Evolutionary conservation across 2,113 vertebrate genomes (phyloP).

Genomic region (Macrotus californicus): DNA sequence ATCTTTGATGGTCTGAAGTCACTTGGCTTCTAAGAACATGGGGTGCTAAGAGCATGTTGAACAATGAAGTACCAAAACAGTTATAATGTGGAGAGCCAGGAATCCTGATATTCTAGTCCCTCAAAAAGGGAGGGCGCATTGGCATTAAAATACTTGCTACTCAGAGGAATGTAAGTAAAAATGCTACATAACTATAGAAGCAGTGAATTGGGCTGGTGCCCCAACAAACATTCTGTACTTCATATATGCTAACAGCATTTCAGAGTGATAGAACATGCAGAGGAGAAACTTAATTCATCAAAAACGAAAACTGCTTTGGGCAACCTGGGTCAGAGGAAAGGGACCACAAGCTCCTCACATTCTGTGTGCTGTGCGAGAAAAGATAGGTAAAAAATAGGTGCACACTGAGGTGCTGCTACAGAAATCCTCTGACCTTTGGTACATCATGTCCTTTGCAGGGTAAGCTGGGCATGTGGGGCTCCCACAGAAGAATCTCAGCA

Average conservation of each 20-base stretch:
- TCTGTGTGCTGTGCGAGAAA: not conserved
- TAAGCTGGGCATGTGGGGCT: accelerated
- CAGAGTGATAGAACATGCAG: not conserved
- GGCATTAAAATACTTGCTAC: not conserved
- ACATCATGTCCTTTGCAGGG: not conserved
- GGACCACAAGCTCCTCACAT: not conserved
- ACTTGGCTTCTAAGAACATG: constrained; percentile 48
- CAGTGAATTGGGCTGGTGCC: not conserved
- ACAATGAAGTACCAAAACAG: constrained; percentile 19
- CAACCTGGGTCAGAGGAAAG: not conserved
- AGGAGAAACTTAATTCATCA: not conserved
- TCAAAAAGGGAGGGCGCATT: not conserved
- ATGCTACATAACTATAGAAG: not conserved
- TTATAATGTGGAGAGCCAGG: constrained; percentile 33
- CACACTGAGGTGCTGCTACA: not conserved
- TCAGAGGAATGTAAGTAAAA: not conserved
- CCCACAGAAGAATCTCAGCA: not conserved
- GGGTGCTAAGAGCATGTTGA: not conserved
- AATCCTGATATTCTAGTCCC: not conserved
- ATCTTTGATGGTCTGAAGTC: not conserved
- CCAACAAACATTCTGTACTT: not conserved
- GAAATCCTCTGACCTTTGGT: not conserved
- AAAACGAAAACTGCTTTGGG: not conserved
- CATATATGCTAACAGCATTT: not conserved
- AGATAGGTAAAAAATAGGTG: not conserved